Base-by-base conservation (phyloP, 2,888 invertebrate species). In the Cerastis rubricosa region DNA sequence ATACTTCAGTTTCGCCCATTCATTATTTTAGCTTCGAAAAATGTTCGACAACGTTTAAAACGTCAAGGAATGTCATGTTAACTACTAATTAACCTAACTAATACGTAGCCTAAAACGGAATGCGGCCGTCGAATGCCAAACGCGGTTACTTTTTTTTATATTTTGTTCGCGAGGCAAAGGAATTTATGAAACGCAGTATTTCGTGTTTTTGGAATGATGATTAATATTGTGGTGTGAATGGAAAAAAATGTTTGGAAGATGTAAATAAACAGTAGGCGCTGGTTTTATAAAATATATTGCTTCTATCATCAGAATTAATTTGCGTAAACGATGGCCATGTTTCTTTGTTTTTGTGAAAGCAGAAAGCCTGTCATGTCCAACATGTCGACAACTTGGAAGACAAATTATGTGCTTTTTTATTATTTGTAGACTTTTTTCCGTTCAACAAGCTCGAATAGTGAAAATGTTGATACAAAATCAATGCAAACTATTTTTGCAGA, bases 1-100 rank as follows among this genome's bases (percentile, higher is more conserved):
- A 85, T 86, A 82, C 76, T 87, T 88, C 80, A 83, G 87, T 87
- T 89, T 89, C 85, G 71, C 64, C 81, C 84, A 85, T 86, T 88
- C 83, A 87, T 88, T 89, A 89, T 84, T 81, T 80, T 68, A 64
- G 61, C 64, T 86, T 63, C 51, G 82, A 87, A 89, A 84, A 84
- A 87, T 85, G 85, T 85, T 85, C 87, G 86, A 86, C 89, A 88
- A 78, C 81, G 71, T 83, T 85, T 90, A 87, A 86, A 89, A 88
- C 88, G 87, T 80, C 73, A 85, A 81, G 85, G 89, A 90, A 90
- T 89, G 89, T 90, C 88, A 89, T 87, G 91, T 90, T 90, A 90
- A 92, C 92, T 92, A 93, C 94, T 95, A 95, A 95, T 95, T 95
- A 95, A 94, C 94, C 92, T 90, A 92, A 93, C 94, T 93, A 94